phyloP scores from a whole-genome alignment of 1,140 invertebrate genomes.

The Stratiolaelaps scimitus region DNA sequence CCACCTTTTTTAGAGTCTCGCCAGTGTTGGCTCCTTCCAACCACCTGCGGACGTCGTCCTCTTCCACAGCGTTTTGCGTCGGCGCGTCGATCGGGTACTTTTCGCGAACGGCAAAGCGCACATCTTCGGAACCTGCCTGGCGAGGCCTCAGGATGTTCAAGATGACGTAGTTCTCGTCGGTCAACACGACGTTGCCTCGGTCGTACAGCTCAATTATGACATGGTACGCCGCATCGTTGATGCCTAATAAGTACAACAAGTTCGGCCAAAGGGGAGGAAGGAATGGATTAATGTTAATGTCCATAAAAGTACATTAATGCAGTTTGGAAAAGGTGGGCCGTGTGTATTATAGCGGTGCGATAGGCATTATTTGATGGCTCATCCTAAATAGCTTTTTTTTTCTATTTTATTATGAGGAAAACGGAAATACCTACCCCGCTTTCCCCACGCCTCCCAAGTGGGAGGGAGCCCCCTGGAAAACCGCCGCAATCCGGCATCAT shows the following conservation, averaged over 20 bases:
- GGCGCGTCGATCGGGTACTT: conserved; percentile 70
- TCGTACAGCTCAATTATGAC: conserved; percentile 93
- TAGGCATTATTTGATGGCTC: too few species aligned
- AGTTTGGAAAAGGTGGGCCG: too few species aligned
- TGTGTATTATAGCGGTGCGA: too few species aligned
- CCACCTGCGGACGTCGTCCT: conserved; percentile 45
- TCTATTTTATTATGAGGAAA: too few species aligned
- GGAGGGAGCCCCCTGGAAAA: too few species aligned
- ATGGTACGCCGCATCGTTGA: conserved; percentile 83
- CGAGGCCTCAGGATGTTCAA: conserved; percentile 84
- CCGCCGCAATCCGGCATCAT: too few species aligned
- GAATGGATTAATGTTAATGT: too few species aligned
- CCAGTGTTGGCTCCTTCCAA: conserved; percentile 54
- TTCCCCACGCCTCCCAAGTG: too few species aligned
- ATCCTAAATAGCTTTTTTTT: too few species aligned
- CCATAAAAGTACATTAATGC: too few species aligned
- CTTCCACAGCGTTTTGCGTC: conserved; percentile 36
- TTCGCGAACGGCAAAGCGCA: conserved; percentile 78
- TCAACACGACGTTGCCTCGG: conserved; percentile 87
- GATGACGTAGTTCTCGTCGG: conserved; percentile 79
- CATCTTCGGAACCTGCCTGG: conserved; percentile 71
- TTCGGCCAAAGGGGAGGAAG: too few species aligned
- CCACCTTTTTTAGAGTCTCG: conserved; percentile 67
- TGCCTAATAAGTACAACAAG: conserved; percentile 38
- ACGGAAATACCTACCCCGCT: too few species aligned